phyloP scores from a whole-genome alignment of 2,113 vertebrate genomes.

The Seriola rivoliana region DNA sequence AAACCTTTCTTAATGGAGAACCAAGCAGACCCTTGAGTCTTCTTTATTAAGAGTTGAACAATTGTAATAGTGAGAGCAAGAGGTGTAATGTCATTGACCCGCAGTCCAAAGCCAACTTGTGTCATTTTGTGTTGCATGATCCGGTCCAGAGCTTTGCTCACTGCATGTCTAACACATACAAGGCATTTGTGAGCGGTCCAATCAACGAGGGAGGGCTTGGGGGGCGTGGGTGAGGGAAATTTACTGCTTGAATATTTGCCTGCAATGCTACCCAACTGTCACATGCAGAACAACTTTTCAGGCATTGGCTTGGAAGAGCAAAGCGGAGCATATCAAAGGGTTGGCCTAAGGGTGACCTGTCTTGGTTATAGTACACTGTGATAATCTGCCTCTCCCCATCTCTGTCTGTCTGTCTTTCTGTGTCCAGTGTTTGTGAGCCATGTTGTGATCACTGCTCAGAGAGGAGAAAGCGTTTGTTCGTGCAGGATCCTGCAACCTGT shows the following conservation, averaged over 20 bases:
- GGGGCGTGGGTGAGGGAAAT: slow-evolving; percentile 37
- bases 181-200: slow-evolving; percentile 40
- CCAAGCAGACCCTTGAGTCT: slow-evolving; percentile 75
- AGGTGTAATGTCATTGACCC: slow-evolving; percentile 30
- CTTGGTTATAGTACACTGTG: slow-evolving; percentile 44
- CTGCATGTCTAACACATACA: slow-evolving; percentile 69
- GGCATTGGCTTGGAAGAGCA: slow-evolving; percentile 30
- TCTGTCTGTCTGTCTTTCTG: slow-evolving; percentile 85
- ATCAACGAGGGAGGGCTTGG: slow-evolving; percentile 36
- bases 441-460: slow-evolving; percentile 96
- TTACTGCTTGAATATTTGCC: slow-evolving; percentile 49
- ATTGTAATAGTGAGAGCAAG: slow-evolving; percentile 32
- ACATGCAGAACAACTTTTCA: slow-evolving; percentile 42
- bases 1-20: slow-evolving; percentile 67
- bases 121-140: slow-evolving; percentile 61
- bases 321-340: slow-evolving; percentile 31
- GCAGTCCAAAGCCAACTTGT: slow-evolving; percentile 18
- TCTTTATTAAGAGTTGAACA: slow-evolving; percentile 63
- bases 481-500: slow-evolving; percentile 97
- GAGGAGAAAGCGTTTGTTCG: slow-evolving; percentile 95
- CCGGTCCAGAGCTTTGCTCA: slow-evolving; percentile 52
- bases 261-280: slow-evolving; percentile 59
- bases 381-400: slow-evolving; percentile 61
- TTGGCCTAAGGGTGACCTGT: slow-evolving; percentile 44
- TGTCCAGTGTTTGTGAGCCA: slow-evolving; percentile 92